Conservation (phyloP, 1,140 invertebrate genomes). For the Papilio polyxenes region DNA sequence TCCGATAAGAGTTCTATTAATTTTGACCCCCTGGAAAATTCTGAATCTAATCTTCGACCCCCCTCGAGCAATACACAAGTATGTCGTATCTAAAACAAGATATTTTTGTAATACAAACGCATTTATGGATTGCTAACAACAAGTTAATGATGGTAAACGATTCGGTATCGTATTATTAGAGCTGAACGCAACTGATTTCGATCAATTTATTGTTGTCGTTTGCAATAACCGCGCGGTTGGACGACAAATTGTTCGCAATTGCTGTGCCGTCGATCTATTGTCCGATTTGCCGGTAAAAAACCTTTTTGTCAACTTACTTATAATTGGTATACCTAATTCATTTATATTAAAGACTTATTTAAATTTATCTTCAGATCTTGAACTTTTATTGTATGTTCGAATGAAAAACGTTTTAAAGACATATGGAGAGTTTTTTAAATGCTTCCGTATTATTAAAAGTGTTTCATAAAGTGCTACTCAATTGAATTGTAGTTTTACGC, state of each 20-base stretch:
- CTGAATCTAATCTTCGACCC: conserved; percentile 46
- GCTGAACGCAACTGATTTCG: conserved; percentile 49
- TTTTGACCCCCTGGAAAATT: conserved; percentile 45
- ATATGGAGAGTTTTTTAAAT: too few relatives aligned
- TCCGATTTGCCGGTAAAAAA: neutral
- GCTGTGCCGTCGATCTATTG: conserved; percentile 43
- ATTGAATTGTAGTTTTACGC: conserved; percentile 52
- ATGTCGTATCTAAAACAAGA: conserved; percentile 27
- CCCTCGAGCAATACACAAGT: conserved; percentile 19
- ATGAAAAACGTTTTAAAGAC: neutral
- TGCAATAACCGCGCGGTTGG: conserved; percentile 52
- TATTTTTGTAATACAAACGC: conserved; percentile 36
- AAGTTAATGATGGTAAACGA: conserved; percentile 43
- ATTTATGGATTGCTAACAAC: conserved; percentile 46
- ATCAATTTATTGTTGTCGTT: conserved; percentile 61
- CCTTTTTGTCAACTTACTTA: conserved; percentile 8
- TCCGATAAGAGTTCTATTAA: conserved; percentile 54
- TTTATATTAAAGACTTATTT: neutral
- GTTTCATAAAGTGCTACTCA: conserved; percentile 48
- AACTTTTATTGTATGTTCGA: neutral
- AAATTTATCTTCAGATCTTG: neutral
- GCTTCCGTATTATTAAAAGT: conserved; percentile 18
- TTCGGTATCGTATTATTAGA: conserved; percentile 45
- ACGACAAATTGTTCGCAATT: conserved; percentile 52
- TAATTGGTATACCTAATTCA: conserved; percentile 19